Base-by-base conservation (phyloP, 2,113 vertebrate species). In the Mirza zaza region DNA sequence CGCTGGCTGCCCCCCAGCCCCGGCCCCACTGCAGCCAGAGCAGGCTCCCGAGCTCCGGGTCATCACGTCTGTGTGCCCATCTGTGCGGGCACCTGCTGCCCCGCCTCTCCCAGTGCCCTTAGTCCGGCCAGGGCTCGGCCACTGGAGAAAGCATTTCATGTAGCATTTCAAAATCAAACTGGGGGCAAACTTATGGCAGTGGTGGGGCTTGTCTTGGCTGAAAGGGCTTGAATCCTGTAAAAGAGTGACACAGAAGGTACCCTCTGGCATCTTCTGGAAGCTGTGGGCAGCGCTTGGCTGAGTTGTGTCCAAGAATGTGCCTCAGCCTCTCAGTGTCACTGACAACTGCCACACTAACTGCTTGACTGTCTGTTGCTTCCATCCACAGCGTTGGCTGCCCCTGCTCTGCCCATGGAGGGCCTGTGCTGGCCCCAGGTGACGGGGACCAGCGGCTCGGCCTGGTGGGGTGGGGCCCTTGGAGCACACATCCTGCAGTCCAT, bases 301-400 rank as follows among this genome's bases (percentile, higher is more conserved):
- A 61, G 50, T 27, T 10, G 1, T 2, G 3, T 34, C n/a, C 73
- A 32, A 67, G 52, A 59, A 70, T 0, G 36, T 29, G 36, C 12
- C 36, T 36, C 7, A 12, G 36, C 13, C 32, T 76, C 73, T 96
- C 86, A 14, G 48, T n/a, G 79, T 81, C 79, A 59, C 27, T 45
- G 87, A 68, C 25, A 8, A 39, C 23, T 32, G 34, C 10, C 15
- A 39, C 6, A 5, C 5, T 14, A 3, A 45, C 34, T 17, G 15
- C 3, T 55, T 1, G 0, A 4, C 17, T 27, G 34, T 6, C 8
- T 5, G 1, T 6, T 4, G 17, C 36, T 63, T n/a, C 23, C 34
- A 42, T 42, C 52, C 55, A 12, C 3, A 7, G 4, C 9, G 3
- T 8, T 59, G 34, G 12, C 25, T 36, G 21, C 32, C 70, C 34